Base-by-base conservation (phyloP, 2,113 vertebrate genomes). In the Ammospiza caudacuta region DNA sequence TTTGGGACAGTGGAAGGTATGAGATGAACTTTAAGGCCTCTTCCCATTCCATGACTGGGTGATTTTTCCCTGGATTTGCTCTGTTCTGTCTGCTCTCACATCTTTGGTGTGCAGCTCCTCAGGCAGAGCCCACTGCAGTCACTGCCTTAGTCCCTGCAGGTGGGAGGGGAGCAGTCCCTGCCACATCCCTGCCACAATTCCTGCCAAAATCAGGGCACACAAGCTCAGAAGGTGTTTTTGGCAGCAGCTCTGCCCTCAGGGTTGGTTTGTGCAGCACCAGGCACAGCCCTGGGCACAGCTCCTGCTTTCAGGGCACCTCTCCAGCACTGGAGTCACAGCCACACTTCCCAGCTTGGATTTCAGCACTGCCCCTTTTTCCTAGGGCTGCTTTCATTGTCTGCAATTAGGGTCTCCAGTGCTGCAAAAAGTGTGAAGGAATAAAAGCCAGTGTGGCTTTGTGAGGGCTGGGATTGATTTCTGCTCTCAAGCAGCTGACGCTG, bases 321-420 rank as follows among this genome's bases (percentile, higher is more conserved):
- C 89, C 94, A 84, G 77, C 1, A 0, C 94, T 89, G 89, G 61
- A 3, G 46, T 57, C 25, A 14, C 46, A 94, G 67, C 47, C 87
- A 81, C 70, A 0, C 58, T 91, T 91, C 63, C 85, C 87, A 86
- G 84, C 79, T 73, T 89, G 58, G 69, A 31, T 94, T 95, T 77
- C 91, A 62, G 25, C 93, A 57, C 74, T 43, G 51, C 63, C 57
- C 52, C 66, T 69, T 79, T 57, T 43, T 83, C 82, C 84, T 31
- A 14, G 70, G 83, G 82, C 63, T 90, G 75, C 90, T 94, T 94
- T 90, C 68, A 85, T 83, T 77, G 67, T 87, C 35, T 82, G 31
- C 90, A 90, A 19, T 95, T 59, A 77, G 91, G 93, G 92, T 91
- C 91, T 93, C 5, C 82, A 24, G 5, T 22, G 31, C 87, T 89